phyloP scores from a whole-genome alignment of 23 tunicate species.

The Pegea sp. region DNA sequence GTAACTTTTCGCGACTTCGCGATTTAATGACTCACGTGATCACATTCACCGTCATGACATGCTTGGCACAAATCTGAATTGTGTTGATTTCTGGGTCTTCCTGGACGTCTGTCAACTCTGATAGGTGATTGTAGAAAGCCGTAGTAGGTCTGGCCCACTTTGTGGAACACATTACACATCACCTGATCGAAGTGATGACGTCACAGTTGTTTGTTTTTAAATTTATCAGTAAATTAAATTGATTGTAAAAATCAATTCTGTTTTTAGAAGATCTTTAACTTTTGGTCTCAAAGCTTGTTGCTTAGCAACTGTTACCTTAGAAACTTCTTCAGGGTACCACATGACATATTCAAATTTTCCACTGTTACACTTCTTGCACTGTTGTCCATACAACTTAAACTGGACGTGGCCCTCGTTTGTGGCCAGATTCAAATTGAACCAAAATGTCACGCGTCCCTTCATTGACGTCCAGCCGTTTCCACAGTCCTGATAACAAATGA shows the following conservation, averaged over 20 bases:
- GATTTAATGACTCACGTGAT: too few relatives aligned
- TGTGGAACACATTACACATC: constrained; percentile 88
- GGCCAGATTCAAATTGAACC: constrained; percentile 41
- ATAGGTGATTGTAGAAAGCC: constrained; percentile 65
- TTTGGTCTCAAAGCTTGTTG: not conserved
- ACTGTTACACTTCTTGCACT: constrained; percentile 87
- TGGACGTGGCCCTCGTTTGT: constrained; percentile 59
- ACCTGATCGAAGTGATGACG: constrained; percentile 28
- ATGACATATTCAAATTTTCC: constrained; percentile 95
- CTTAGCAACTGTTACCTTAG: constrained; percentile 34
- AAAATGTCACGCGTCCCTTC: constrained; percentile 91
- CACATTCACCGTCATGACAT: constrained; percentile 96
- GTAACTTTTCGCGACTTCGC: too few relatives aligned
- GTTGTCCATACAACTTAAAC: constrained; percentile 96
- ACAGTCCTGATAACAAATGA: constrained; percentile 40
- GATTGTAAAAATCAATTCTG: not conserved
- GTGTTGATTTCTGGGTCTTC: constrained; percentile 92
- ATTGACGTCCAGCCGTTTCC: constrained; percentile 99
- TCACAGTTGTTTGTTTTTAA: not conserved
- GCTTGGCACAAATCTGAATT: constrained; percentile 93
- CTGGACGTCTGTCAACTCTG: constrained; percentile 84
- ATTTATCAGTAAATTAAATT: not conserved
- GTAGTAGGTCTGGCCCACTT: constrained; percentile 82
- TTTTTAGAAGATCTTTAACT: not conserved
- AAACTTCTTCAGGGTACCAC: constrained; percentile 99